phyloP scores from a whole-genome alignment of 2,113 vertebrate species.

The Cichladusa arquata region DNA sequence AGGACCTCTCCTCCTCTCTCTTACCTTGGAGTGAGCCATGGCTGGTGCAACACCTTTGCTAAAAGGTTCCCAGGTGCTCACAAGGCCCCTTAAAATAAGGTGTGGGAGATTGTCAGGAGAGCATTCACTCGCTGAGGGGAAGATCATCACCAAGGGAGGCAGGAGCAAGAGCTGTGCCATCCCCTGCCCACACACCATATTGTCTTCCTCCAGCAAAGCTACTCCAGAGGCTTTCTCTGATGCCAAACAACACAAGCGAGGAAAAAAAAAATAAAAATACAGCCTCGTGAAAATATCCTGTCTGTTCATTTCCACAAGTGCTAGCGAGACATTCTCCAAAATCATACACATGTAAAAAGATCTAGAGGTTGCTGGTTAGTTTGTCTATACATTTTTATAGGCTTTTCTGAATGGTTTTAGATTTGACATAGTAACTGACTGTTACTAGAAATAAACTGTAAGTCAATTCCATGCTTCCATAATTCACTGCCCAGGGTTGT shows the following conservation, averaged over 20 bases:
- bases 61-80: neutral
- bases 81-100: neutral
- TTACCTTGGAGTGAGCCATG: neutral
- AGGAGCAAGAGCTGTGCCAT: neutral
- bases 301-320: slow-evolving; percentile 50
- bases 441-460: slow-evolving; percentile 83
- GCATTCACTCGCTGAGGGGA: neutral
- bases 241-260: neutral
- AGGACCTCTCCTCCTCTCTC: neutral
- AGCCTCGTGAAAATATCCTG: neutral
- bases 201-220: slow-evolving; percentile 39
- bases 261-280: neutral
- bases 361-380: slow-evolving; percentile 74
- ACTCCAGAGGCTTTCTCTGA: slow-evolving; percentile 31
- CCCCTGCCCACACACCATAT: slow-evolving; percentile 51
- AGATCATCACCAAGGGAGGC: neutral
- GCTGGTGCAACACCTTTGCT: neutral
- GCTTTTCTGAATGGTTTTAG: slow-evolving; percentile 79
- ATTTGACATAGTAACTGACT: slow-evolving; percentile 83
- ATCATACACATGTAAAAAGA: slow-evolving; percentile 77
- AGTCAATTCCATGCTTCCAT: slow-evolving; percentile 82
- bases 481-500: slow-evolving; percentile 81
- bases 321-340: slow-evolving; percentile 60
- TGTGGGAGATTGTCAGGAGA: neutral
- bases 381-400: slow-evolving; percentile 82